Evolutionary conservation across 2,113 vertebrate species (phyloP), one percentile per base, ranked within the genome.

Genomic region (Hemiprocne comata): DNA sequence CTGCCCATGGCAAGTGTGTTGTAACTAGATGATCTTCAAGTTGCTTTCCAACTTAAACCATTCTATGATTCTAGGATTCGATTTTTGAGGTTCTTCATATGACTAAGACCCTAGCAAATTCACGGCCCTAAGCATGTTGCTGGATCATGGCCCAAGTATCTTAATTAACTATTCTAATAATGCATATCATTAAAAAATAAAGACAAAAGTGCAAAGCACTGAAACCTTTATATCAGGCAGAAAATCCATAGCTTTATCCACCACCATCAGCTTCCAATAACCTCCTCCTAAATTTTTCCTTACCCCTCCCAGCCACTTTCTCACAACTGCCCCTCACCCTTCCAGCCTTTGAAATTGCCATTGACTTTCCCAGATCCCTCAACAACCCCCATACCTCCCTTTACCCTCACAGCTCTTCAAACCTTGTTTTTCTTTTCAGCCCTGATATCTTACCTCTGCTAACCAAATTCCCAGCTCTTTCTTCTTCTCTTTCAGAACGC

Each of bases 151-250:
- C 21, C 55, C 34, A 83, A 61, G 79, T 26, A 73, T 11, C 26
- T 79, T 92, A 83, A 86, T 66, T 93, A 76, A 46, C 10, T 84
- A n/a, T 48, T 86, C 53, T 60, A 89, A 89, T 89, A 94, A 85
- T 57, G 44, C 11, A 72, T 79, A 17, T 13, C 5, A 44, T 24
- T 31, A 17, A 70, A 95, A 96, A 74, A 87, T 14, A 44, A 54
- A 57, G 38, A 86, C 44, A 67, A 44, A 34, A 79, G 87, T 73
- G 73, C 15, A 78, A 73, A 87, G 5, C 3, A 40, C 8, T 55
- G 64, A 38, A 8, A 54, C 1, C 19, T 86, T 89, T 55, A 55
- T 33, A 53, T 46, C 6, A 34, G 4, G 25, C 34, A 72, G 28
- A 33, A 90, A 58, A 42, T 13, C 2, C 8, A n/a, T 26, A 82